Evolutionary conservation across 2,797 vertebrate species (phyloP).

Genomic region (Parauchenoglanis ngamensis): DNA sequence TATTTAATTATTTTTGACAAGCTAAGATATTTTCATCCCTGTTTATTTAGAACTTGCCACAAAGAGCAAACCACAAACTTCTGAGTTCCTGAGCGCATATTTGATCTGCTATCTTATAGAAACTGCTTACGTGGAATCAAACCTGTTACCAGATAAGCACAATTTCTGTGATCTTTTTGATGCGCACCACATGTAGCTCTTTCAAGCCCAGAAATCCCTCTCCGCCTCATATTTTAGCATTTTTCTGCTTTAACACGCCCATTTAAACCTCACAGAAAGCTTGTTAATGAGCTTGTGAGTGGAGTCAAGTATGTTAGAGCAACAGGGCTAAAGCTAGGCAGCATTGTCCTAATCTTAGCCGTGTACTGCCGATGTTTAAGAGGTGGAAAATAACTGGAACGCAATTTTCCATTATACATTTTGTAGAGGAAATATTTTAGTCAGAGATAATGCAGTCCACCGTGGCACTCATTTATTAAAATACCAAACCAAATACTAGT

Average conservation of each 20-base stretch:
- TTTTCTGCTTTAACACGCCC: background rate
- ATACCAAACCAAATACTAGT: background rate
- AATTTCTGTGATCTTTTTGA: background rate
- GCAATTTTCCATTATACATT: background rate
- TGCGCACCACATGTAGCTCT: background rate
- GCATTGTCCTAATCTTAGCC: background rate
- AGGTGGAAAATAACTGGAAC: background rate
- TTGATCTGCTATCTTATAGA: background rate
- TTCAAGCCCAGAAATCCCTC: conserved; percentile 3
- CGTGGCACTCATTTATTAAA: background rate
- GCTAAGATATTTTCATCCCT: background rate
- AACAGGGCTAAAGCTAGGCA: background rate
- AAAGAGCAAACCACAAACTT: background rate
- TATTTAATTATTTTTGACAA: background rate
- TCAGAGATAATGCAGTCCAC: background rate
- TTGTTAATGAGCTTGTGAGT: background rate
- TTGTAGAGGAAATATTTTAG: background rate
- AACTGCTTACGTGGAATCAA: background rate
- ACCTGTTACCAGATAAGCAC: background rate
- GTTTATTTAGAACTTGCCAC: background rate
- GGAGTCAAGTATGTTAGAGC: background rate
- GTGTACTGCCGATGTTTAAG: background rate
- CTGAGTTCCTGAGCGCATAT: background rate
- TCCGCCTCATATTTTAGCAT: background rate
- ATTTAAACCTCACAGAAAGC: background rate